Evolutionary conservation across 2,888 invertebrate species (phyloP), one percentile per base, ranked within the genome.

Genomic region (Micropterix aruncella): DNA sequence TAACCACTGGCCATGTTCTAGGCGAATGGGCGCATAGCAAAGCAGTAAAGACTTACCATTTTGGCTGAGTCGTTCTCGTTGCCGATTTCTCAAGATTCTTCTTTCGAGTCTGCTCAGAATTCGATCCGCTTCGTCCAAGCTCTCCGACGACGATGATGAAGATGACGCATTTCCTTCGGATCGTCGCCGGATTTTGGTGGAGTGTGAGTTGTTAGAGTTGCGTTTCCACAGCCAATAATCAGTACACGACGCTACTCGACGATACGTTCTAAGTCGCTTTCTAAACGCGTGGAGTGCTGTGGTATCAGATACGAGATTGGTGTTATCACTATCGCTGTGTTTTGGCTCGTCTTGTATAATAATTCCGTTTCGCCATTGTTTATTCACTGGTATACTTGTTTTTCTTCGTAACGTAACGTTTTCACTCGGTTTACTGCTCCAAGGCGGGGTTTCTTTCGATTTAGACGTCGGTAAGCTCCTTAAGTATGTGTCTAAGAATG

Each of bases 111-210:
- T 63, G 59, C 61, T 66, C 50, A 71, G 65, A 54, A 71, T 64
- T 47, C 66, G 57, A 58, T 71, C 71, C 44, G 70, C 71, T 55
- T 71, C 71, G 52, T 71, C 71, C 45, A 70, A 61, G 57, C 71
- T 71, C 55, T 71, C 71, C 18, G 71, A 71, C 38, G 71, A 71
- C 48, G 70, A 70, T 56, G 65, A 64, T 17, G 39, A 38, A 12
- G 36, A 27, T 9, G n/a, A 14, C 9, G 38, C 38, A 14, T 45
- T 47, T 14, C 51, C 48, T 46, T 51, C 51, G 3, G 51, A 51
- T 18, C 46, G 45, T 44, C 48, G 45, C 38, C 48, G n/a, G 4
- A 15, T 40, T 18, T 44, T 43, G 3, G 19, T 15, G 9, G 44
- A 53, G 45, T 14, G 38, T 2, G 46, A 38, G 3, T 45, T 48